phyloP scores from a whole-genome alignment of 2,888 invertebrate species.

The Hirtodrosophila trivittata region DNA sequence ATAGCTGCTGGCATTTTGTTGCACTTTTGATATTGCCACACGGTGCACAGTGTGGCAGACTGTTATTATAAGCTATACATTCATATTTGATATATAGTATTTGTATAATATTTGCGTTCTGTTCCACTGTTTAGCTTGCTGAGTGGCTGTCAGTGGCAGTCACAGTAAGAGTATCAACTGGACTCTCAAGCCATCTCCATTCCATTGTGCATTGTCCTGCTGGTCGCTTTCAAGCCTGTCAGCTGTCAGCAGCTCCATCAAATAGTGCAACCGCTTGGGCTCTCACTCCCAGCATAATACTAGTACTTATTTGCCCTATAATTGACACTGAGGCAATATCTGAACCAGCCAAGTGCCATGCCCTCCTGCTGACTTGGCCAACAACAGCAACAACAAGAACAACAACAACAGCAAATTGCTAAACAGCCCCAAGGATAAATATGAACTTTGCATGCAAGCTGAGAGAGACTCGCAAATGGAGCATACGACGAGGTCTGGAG shows the following conservation, averaged over 20 bases:
- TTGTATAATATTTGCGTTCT: neutral
- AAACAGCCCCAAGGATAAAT: constrained; percentile 31
- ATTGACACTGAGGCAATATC: constrained; percentile 32
- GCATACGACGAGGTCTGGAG: neutral
- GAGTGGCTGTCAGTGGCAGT: constrained; percentile 13
- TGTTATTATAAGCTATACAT: neutral
- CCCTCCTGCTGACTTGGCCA: neutral
- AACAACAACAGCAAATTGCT: constrained; percentile 6
- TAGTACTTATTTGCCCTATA: constrained; percentile 49
- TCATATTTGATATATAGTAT: too few species aligned
- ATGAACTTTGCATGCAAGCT: constrained; percentile 42
- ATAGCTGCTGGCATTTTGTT: constrained; percentile 22
- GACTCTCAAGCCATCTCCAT: neutral
- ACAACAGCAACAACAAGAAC: neutral
- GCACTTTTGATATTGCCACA: constrained; percentile 41
- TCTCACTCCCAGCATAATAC: constrained; percentile 35
- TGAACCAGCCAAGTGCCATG: neutral
- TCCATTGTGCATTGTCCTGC: constrained; percentile 5
- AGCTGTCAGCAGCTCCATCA: constrained; percentile 49
- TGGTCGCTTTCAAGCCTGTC: constrained; percentile 21
- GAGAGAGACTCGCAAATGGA: constrained; percentile 30
- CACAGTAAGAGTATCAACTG: too few species aligned
- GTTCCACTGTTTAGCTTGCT: constrained; percentile 1
- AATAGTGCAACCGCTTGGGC: constrained; percentile 35
- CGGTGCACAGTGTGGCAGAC: too few species aligned